A percentile compares a stretch with the other conserved stretches of the same genome.
phyloP scores from a whole-genome alignment of 2,888 invertebrate genomes.

The Melieria crassipennis region DNA sequence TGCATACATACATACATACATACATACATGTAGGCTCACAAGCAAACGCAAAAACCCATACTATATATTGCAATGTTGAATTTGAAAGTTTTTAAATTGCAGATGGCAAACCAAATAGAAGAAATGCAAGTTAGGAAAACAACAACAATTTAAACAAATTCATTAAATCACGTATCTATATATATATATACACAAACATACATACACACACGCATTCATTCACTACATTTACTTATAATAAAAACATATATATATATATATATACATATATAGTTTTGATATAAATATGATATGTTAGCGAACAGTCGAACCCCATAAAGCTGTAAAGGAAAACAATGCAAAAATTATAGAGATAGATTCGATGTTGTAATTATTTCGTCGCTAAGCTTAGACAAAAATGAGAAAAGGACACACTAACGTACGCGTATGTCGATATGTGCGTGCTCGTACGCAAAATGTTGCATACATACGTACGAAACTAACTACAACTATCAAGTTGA shows the following conservation, averaged over 20 bases:
- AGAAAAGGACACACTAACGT: too few relatives aligned
- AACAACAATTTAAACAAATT: not conserved
- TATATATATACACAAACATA: conserved; percentile 23
- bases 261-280: conserved; percentile 46
- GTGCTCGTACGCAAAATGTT: too few relatives aligned
- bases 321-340: too few relatives aligned
- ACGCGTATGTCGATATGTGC: too few relatives aligned
- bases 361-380: too few relatives aligned
- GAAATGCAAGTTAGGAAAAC: too few relatives aligned
- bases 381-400: too few relatives aligned
- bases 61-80: not conserved
- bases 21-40: conserved; percentile 13
- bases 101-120: too few relatives aligned
- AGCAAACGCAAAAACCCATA: not conserved
- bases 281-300: conserved; percentile 51
- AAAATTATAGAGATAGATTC: too few relatives aligned
- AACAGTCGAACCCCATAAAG: not conserved
- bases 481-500: too few relatives aligned
- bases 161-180: not conserved
- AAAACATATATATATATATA: conserved; percentile 20
- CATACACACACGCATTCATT: conserved; percentile 16
- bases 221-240: conserved; percentile 16
- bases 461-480: too few relatives aligned
- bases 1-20: conserved; percentile 26
- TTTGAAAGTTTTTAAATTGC: not conserved